phyloP scores from a whole-genome alignment of 1,140 invertebrate genomes.

The Gyrodactylus bullatarudis region DNA sequence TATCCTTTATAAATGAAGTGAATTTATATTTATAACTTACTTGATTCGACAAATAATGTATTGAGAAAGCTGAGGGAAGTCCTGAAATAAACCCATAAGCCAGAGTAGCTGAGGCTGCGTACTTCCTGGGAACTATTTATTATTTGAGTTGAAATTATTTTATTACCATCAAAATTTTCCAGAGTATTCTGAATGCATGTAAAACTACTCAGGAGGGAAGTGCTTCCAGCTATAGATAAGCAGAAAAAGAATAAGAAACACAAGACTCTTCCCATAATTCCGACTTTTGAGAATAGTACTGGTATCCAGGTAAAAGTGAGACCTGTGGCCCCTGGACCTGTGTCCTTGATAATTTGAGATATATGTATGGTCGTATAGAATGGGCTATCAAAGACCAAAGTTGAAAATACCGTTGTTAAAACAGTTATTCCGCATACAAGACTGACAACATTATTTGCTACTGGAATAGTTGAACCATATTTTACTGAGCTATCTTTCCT shows the following conservation, averaged over 20 bases:
- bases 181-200: not conserved
- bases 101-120: not conserved
- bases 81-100: not conserved
- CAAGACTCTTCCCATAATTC: conserved; percentile 12
- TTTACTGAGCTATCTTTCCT: conserved; percentile 13
- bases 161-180: not conserved
- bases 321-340: conserved; percentile 13
- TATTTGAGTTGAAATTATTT: not conserved
- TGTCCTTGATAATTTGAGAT: conserved; percentile 12
- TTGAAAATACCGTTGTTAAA: not conserved
- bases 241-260: conserved; percentile 13
- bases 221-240: conserved; percentile 13
- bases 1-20: not conserved
- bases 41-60: not conserved
- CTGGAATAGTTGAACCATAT: conserved; percentile 13
- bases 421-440: not conserved
- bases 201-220: conserved; percentile 1
- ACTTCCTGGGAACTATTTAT: not conserved
- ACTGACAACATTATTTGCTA: conserved; percentile 13
- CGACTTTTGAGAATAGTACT: conserved; percentile 13
- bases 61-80: not conserved
- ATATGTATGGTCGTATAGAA: conserved; percentile 9
- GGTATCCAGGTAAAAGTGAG: conserved; percentile 17
- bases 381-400: not conserved
- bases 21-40: not conserved